Percentiles rank a stretch among this genome's conserved stretches.
Evolutionary conservation across 2,113 vertebrate genomes (phyloP).

Genomic region (Colaptes auratus): DNA sequence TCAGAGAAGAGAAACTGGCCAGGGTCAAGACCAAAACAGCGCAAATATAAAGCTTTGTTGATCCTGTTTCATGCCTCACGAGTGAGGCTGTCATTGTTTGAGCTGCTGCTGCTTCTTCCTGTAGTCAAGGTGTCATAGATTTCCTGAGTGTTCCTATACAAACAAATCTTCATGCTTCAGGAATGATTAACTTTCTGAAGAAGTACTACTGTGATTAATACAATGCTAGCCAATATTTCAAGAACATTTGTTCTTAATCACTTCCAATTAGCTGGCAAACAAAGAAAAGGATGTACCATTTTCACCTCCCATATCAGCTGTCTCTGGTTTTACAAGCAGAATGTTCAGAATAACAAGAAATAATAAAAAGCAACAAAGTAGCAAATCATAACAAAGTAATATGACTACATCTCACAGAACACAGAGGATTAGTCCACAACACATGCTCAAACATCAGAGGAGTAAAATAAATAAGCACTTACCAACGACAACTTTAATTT

Average conservation of each 20-base stretch:
- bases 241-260: background rate
- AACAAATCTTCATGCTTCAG: background rate
- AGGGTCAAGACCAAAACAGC: background rate
- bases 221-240: background rate
- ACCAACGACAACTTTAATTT: conserved; percentile 86
- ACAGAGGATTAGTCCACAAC: background rate
- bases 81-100: background rate
- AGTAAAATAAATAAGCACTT: conserved; percentile 27
- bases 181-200: background rate
- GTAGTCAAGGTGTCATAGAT: background rate
- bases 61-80: background rate
- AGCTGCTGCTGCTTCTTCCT: background rate
- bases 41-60: background rate
- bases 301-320: background rate
- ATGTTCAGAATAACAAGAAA: background rate
- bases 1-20: background rate
- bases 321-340: background rate
- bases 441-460: background rate
- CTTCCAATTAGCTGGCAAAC: background rate
- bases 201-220: background rate
- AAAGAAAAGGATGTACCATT: background rate
- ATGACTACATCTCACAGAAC: fast-evolving
- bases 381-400: background rate
- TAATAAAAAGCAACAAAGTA: background rate
- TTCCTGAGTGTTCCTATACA: background rate